A percentile compares a stretch with the other conserved stretches of the same genome.
Conservation (phyloP, 2,888 invertebrate genomes). For the Lochmaea capreae region DNA sequence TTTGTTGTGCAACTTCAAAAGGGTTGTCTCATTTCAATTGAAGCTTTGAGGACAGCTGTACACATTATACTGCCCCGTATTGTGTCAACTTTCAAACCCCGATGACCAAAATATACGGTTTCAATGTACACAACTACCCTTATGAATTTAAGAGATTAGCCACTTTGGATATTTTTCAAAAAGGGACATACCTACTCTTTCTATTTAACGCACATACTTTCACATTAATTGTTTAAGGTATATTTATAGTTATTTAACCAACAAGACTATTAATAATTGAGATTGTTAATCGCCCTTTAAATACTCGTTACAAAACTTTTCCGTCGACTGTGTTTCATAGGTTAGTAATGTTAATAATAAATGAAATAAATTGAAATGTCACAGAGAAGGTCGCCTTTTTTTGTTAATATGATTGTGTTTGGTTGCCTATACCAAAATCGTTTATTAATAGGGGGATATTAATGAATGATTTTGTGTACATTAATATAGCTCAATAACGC, state of each 20-base stretch:
- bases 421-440: too few relatives aligned
- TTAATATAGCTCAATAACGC: too few relatives aligned
- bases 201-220: conserved; percentile 26
- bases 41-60: conserved; percentile 41
- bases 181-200: conserved; percentile 15
- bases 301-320: too few relatives aligned
- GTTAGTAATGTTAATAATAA: too few relatives aligned
- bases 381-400: too few relatives aligned
- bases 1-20: conserved; percentile 40
- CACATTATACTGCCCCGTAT: conserved; percentile 31
- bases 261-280: too few relatives aligned
- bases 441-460: too few relatives aligned
- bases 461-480: too few relatives aligned
- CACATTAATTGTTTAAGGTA: background rate
- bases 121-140: conserved; percentile 48
- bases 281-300: too few relatives aligned
- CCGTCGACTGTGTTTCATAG: too few relatives aligned
- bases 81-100: conserved; percentile 41
- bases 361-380: background rate
- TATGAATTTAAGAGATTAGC: conserved; percentile 48
- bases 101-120: conserved; percentile 49
- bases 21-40: conserved; percentile 35
- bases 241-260: too few relatives aligned
- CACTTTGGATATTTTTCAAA: conserved; percentile 51
- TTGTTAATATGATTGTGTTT: too few relatives aligned